These are phyloP conservation scores for Biston betularia DNA, from an alignment of 2,888 invertebrate genomes.

Conservation along the genomic window DNA sequence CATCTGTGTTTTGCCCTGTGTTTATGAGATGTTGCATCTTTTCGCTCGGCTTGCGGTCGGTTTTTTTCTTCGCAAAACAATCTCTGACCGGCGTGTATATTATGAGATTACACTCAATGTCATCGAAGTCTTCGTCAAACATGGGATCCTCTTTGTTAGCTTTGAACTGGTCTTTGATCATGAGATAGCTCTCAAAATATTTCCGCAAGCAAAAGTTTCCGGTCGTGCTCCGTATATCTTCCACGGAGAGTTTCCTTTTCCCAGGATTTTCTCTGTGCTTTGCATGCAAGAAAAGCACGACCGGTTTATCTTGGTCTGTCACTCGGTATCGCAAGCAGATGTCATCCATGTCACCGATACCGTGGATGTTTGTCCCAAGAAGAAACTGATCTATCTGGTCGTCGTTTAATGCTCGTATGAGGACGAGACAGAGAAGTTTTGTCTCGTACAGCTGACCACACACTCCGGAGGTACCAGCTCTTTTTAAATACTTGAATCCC, in stretches of 20 bases:
- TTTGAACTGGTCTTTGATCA: slow-evolving; percentile 51
- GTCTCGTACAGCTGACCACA: slow-evolving; percentile 48
- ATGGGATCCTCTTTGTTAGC: slow-evolving; percentile 45
- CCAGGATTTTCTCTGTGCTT: slow-evolving; percentile 55
- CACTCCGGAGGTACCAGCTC: slow-evolving; percentile 40
- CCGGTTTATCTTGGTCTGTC: slow-evolving; percentile 35
- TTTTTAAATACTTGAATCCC: slow-evolving; percentile 31
- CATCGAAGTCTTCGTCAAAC: slow-evolving; percentile 50
- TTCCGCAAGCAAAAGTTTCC: slow-evolving; percentile 51
- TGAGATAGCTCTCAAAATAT: slow-evolving; percentile 56
- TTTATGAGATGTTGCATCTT: slow-evolving; percentile 48
- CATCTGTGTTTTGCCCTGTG: slow-evolving; percentile 40
- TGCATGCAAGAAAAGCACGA: slow-evolving; percentile 55
- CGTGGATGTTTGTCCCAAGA: slow-evolving; percentile 55
- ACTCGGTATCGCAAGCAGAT: slow-evolving; percentile 53
- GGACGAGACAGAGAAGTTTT: slow-evolving; percentile 52
- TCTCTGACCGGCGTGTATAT: slow-evolving; percentile 55
- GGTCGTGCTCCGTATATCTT: slow-evolving; percentile 45
- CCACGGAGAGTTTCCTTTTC: slow-evolving; percentile 49
- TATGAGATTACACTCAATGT: slow-evolving; percentile 51
- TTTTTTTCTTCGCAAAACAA: slow-evolving; percentile 44
- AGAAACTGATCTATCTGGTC: slow-evolving; percentile 48
- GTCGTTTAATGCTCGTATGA: slow-evolving; percentile 51
- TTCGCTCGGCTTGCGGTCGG: slow-evolving; percentile 28
- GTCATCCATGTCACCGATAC: slow-evolving; percentile 58